A percentile compares a stretch with the other conserved stretches of the same genome.
These are phyloP conservation scores for Periophthalmodon schlosseri DNA, from an alignment of 2,113 vertebrate species.

Conservation along the genomic window DNA sequence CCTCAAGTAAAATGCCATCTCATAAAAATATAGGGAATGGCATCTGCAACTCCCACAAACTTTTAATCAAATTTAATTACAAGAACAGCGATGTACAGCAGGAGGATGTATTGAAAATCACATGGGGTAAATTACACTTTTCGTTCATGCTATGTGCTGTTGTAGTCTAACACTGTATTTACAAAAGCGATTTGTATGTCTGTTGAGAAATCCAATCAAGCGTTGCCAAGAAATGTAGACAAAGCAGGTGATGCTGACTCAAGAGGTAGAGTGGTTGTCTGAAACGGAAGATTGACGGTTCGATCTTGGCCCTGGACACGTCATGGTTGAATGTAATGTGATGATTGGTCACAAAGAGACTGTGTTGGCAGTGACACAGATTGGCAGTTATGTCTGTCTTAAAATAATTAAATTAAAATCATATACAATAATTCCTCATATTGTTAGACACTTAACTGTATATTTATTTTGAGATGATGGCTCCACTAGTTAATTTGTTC, in stretches of 20 bases:
- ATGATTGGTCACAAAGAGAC: too few species aligned
- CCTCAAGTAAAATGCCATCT: slow-evolving; percentile 44
- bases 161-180: background rate
- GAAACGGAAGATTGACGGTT: background rate
- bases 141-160: background rate
- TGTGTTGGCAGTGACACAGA: too few species aligned
- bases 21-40: slow-evolving; percentile 22
- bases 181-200: background rate
- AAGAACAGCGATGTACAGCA: slow-evolving; percentile 23
- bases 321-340: too few species aligned
- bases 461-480: background rate
- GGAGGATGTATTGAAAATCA: slow-evolving; percentile 15
- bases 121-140: slow-evolving; percentile 22
- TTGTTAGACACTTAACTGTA: background rate
- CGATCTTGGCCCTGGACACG: background rate
- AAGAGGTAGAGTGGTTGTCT: too few species aligned
- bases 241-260: too few species aligned
- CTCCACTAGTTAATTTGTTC: too few species aligned
- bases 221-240: too few species aligned
- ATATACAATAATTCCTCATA: too few species aligned
- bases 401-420: too few species aligned
- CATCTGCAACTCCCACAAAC: slow-evolving; percentile 62
- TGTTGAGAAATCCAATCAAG: background rate
- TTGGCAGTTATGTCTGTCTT: too few species aligned
- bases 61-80: slow-evolving; percentile 53